Percentiles rank a stretch among this genome's conserved stretches.
phyloP scores from a whole-genome alignment of 2,113 vertebrate species.

The Terrapene triunguis region DNA sequence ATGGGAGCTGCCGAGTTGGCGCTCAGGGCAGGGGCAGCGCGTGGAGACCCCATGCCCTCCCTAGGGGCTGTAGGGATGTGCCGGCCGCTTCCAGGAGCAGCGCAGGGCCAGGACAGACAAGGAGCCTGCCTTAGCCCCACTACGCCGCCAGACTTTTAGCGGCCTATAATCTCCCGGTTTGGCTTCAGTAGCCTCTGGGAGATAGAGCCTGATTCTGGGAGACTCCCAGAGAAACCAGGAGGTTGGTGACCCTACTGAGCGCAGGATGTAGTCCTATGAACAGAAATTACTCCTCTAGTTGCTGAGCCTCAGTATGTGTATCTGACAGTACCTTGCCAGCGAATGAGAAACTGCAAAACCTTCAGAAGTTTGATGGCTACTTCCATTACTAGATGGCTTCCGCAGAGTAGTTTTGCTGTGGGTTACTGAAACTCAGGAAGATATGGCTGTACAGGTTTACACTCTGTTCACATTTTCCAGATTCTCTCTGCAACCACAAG shows the following conservation, averaged over 20 bases:
- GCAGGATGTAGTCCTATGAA: background rate
- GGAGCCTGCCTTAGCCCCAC: no score
- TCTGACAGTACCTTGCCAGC: background rate
- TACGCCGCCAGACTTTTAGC: no score
- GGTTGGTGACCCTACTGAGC: background rate
- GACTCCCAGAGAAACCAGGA: no score
- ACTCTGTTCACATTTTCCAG: background rate
- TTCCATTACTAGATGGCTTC: background rate
- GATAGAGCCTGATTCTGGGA: no score
- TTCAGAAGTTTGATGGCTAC: background rate
- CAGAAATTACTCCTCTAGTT: background rate
- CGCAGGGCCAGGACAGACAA: no score
- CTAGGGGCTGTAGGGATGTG: no score
- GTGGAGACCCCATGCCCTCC: no score
- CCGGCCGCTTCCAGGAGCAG: no score
- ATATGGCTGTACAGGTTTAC: background rate
- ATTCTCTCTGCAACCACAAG: conserved; percentile 16
- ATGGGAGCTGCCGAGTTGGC: no score
- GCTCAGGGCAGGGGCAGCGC: no score
- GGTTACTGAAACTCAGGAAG: background rate
- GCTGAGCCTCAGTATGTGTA: background rate
- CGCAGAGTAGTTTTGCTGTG: background rate
- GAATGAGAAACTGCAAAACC: background rate
- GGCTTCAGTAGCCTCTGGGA: no score
- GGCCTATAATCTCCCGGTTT: no score